Evolutionary conservation across 92 coral and sea anemone species (phyloP).

Genomic region (Heliopora coerulea): DNA sequence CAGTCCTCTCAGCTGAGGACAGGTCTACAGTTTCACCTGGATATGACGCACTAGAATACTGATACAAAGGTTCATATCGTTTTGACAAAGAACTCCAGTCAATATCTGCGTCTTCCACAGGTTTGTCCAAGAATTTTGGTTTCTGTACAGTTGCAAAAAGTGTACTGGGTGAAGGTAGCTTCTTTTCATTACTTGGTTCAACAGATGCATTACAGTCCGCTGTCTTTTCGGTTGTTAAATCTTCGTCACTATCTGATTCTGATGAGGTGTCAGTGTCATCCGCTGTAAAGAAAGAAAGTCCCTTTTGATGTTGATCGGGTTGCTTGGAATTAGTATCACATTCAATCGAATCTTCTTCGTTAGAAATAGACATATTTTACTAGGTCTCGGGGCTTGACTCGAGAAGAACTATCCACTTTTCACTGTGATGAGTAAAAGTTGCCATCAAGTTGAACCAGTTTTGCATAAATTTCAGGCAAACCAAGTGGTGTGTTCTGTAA

Average conservation of each 20-base stretch:
- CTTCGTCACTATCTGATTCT: slow-evolving; percentile 77
- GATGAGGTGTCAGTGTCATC: slow-evolving; percentile 79
- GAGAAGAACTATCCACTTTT: too few species aligned
- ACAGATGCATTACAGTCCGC: not conserved
- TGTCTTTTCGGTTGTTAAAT: slow-evolving; percentile 11
- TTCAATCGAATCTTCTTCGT: not conserved
- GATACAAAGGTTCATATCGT: slow-evolving; percentile 74
- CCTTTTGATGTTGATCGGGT: slow-evolving; percentile 53
- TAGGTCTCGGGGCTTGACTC: too few species aligned
- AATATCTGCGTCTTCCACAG: slow-evolving; percentile 62
- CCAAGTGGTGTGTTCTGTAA: too few species aligned
- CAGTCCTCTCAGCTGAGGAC: slow-evolving; percentile 75
- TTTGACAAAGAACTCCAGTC: slow-evolving; percentile 90
- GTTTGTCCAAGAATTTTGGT: slow-evolving; percentile 75
- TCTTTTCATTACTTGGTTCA: slow-evolving; percentile 39
- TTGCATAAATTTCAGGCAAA: too few species aligned
- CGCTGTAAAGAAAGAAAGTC: slow-evolving; percentile 79
- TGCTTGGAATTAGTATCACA: not conserved
- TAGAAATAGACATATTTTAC: too few species aligned
- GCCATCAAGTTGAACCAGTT: too few species aligned
- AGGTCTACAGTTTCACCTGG: slow-evolving; percentile 54
- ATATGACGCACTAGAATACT: slow-evolving; percentile 73
- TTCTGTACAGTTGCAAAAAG: slow-evolving; percentile 89
- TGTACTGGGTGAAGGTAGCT: slow-evolving; percentile 92
- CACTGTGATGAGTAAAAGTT: too few species aligned